phyloP scores from a whole-genome alignment of 1,140 invertebrate species.

The Nebria ingens region DNA sequence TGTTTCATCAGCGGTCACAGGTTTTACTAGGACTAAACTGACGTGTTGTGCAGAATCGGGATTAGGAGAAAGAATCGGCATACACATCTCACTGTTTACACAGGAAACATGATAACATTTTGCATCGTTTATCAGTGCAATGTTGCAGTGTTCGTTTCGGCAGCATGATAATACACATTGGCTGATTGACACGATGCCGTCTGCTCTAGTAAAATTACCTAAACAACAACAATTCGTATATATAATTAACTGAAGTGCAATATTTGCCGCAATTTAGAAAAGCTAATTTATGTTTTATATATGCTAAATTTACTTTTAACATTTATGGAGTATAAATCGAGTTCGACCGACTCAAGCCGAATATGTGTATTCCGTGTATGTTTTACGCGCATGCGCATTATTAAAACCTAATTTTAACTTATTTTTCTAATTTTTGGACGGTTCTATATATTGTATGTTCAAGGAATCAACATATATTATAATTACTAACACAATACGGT shows the following conservation, averaged over 20 bases:
- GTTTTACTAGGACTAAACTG: slow-evolving; percentile 66
- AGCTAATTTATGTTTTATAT: not conserved
- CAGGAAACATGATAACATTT: slow-evolving; percentile 70
- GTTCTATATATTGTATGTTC: too few relatives aligned
- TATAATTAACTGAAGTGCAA: slow-evolving; percentile 5
- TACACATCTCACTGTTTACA: slow-evolving; percentile 54
- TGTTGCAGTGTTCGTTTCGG: slow-evolving; percentile 53
- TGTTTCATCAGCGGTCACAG: slow-evolving; percentile 40
- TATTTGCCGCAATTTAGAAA: too few relatives aligned
- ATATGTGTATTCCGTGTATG: too few relatives aligned
- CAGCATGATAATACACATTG: slow-evolving; percentile 68
- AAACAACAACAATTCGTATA: too few relatives aligned
- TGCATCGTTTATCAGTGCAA: slow-evolving; percentile 63
- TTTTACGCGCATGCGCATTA: too few relatives aligned
- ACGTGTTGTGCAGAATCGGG: slow-evolving; percentile 46
- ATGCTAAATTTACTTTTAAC: not conserved
- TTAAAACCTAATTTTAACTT: too few relatives aligned
- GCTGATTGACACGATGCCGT: slow-evolving; percentile 41
- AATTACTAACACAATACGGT: too few relatives aligned
- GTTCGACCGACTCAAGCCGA: not conserved
- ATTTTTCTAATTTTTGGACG: too few relatives aligned
- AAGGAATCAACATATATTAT: too few relatives aligned
- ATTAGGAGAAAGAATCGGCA: slow-evolving; percentile 48
- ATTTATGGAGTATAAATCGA: not conserved
- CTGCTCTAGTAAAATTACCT: slow-evolving; percentile 48